Base-by-base conservation (phyloP, 2,113 vertebrate genomes). In the Macaca nemestrina region DNA sequence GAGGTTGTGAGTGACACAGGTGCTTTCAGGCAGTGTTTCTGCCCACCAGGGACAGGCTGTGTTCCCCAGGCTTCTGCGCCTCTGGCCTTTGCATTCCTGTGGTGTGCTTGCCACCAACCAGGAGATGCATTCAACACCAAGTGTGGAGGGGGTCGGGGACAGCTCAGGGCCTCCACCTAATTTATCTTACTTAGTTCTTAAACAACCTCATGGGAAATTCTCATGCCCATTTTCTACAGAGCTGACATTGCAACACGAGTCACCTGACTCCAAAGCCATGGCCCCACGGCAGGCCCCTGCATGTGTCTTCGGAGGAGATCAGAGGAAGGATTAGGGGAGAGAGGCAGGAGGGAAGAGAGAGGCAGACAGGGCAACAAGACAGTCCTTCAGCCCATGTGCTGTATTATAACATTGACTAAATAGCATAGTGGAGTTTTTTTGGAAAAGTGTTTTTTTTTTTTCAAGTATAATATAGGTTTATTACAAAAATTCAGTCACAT, bases 71-170 rank as follows among this genome's bases (percentile, higher is more conserved):
- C 85, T 48, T 38, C 5, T 4, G 30, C 6, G 8, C 13, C 4
- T 38, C 1, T 32, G 27, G 25, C 13, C 40, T 84, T 76, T 35
- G 20, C n/a, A 12, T 45, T 0, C 1, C 16, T 8, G 17, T 32
- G 45, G 22, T 50, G 14, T 25, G 16, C 20, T 4, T 72, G 48
- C 59, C 67, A 23, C 20, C 40, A 32, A 22, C 13, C 40, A 2
- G 48, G 55, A 38, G 1, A 18, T 4, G 35, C 23, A 6, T 12
- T 25, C 8, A 72, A 79, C 40, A 20, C 20, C 0, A 1, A 38
- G 18, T 12, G n/a, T 0, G 0, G 4, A 12, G 0, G 30, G 40
- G 70, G 61, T 0, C 0, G 2, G 14, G 18, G 22, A 14, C 16
- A 0, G n/a, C 50, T 22, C 27, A 32, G 27, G 12, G 6, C 17